These are phyloP conservation scores for Jacana jacana DNA, from an alignment of 2,113 vertebrate species.

Conservation along the genomic window DNA sequence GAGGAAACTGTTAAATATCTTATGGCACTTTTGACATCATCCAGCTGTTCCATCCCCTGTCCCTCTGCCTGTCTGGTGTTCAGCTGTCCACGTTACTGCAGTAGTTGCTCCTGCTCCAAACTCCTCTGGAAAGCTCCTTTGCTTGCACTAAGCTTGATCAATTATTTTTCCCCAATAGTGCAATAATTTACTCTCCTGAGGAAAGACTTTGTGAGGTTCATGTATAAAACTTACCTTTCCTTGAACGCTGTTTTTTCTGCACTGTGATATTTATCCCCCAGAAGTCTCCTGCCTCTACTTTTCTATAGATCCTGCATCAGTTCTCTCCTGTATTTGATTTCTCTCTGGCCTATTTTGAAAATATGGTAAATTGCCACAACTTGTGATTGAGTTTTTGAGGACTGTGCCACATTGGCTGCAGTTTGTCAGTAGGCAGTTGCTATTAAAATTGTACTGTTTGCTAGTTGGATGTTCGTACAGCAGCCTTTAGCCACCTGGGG, in stretches of 20 bases:
- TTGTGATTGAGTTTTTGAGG: not conserved
- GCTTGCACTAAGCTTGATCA: not conserved
- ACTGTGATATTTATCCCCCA: not conserved
- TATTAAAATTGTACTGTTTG: not conserved
- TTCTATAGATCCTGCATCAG: not conserved
- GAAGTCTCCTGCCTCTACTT: not conserved
- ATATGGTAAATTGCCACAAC: not conserved
- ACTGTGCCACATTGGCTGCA: not conserved
- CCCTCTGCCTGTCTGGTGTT: not conserved
- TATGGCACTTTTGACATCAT: not conserved
- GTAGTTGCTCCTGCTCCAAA: not conserved
- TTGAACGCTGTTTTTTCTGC: not conserved
- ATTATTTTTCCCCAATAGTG: not conserved
- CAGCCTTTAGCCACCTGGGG: not conserved
- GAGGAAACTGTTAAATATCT: not conserved
- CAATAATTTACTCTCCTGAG: not conserved
- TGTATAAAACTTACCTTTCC: not conserved
- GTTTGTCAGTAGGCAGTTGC: not conserved
- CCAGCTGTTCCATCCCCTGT: not conserved
- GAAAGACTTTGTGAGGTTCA: not conserved
- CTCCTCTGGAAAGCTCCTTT: not conserved
- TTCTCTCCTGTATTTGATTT: not conserved
- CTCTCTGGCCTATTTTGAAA: not conserved
- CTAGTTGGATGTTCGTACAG: not conserved
- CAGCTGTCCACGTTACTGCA: rapidly evolving